Base-by-base conservation (phyloP, 2,888 invertebrate genomes). In the Quadriops clusia region DNA sequence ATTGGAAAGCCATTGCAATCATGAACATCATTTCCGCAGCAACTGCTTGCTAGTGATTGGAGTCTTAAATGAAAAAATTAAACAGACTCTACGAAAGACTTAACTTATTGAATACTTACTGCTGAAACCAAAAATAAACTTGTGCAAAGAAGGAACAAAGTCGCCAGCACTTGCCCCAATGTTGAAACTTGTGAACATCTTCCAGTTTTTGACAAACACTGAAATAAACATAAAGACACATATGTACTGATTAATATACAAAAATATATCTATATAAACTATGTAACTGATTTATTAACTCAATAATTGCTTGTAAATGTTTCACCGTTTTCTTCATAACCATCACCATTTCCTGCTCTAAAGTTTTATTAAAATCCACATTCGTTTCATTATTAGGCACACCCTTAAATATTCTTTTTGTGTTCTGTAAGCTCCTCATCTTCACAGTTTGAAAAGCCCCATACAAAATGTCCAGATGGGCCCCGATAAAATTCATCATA, bases 131-230 rank as follows among this genome's bases (percentile, higher is more conserved):
- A 37, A 39, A 53, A 56, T 15, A 56, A 38, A 33, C 53, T 51
- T 12, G 55, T 54, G 33, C 55, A 56, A 10, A 56, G 39, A 18
- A 56, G 53, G 31, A 56, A 56, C 7, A 56, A 31, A 2, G 54
- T 54, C 3, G 54, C 51, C 7, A 45, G 39, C 10, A 50, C 46
- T 45, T 56, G 56, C 6, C 49, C 46, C 6, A 56, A 37, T 2
- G 51, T 55, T 20, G 55, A 36, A 36, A 50, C 23, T 49, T 49
- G 34, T 53, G 44, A n/a, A 52, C 32, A 14, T 40, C 40, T 43
- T 56, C 55, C 33, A 56, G 37, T 12, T 50, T 40, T 12, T 52
- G 43, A 23, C 39, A 39, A 53, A 50, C 33, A 14, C 34, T 34
- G 30, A 26, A 32, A 23, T 23, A n/a, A 10, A 14, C 26, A 25